A percentile compares a stretch with the other conserved stretches of the same genome.
phyloP scores from a whole-genome alignment of 2,888 invertebrate species.

The Andrena praecox region DNA sequence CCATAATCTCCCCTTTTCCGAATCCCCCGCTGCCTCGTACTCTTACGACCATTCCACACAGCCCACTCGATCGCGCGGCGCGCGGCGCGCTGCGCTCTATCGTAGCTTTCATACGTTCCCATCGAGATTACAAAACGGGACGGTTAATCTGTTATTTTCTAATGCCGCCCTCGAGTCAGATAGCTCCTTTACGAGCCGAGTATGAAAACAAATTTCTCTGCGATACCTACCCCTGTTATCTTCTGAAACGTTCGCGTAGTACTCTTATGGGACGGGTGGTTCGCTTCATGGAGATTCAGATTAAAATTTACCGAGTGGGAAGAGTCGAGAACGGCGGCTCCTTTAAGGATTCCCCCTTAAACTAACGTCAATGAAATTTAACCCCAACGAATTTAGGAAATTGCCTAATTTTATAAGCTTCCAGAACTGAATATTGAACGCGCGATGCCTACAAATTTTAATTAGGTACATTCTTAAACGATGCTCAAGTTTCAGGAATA shows the following conservation, averaged over 20 bases:
- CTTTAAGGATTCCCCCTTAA: neutral
- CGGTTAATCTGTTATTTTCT: conserved; percentile 13
- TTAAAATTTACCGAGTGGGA: conserved; percentile 27
- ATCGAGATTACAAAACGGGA: neutral
- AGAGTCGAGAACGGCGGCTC: neutral
- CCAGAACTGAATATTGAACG: neutral
- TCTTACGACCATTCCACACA: neutral
- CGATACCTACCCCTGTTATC: conserved; percentile 14
- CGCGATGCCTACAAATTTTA: neutral
- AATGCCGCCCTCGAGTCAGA: neutral
- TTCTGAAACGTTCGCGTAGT: neutral
- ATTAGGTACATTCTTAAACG: neutral
- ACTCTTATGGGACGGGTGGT: neutral
- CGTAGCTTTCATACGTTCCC: neutral
- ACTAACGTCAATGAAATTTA: neutral
- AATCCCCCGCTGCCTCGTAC: neutral
- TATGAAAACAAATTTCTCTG: conserved; percentile 13
- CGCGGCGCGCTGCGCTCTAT: no score
- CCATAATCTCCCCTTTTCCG: neutral
- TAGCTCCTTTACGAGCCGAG: neutral
- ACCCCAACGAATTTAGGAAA: neutral
- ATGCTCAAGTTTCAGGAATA: neutral
- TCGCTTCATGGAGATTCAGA: conserved; percentile 13
- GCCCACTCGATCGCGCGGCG: neutral
- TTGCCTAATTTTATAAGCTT: neutral